Base-by-base conservation (phyloP, 2,113 vertebrate genomes). In the Aptenodytes patagonicus region DNA sequence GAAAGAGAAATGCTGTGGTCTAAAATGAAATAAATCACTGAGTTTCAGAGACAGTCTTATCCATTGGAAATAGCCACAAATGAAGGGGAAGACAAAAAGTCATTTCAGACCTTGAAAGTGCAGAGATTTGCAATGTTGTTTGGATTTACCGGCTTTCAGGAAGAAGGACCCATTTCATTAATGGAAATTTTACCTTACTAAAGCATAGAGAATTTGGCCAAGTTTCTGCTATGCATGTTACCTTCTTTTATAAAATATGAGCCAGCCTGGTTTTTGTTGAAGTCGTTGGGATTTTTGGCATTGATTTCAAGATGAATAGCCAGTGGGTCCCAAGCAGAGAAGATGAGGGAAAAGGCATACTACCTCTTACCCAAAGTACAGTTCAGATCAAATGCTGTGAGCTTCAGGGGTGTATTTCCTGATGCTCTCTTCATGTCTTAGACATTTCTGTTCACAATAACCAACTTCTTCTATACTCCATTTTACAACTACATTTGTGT, bases 1-100 rank as follows among this genome's bases (percentile, higher is more conserved):
- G 73, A 93, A 66, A 96, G 64, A 95, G 84, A 97, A 96, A 93
- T 69, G 60, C 14, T 91, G 77, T 84, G 70, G 81, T 55, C 49
- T 83, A 69, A 91, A 95, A 84, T 68, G 46, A 93, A 97, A 86
- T 72, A 95, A 96, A 96, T 87, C 90, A 89, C 47, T 31, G 9
- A 40, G 21, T 55, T 36, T 83, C 57, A 88, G 66, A 38, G 40
- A 54, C 21, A 17, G 32, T 75, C 24, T 72, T 55, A 84, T 28
- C 58, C 28, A 60, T 1, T 80, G 64, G 60, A 80, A 90, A 76
- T 6, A 64, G 25, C 25, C 54, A 49, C 12, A 78, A 87, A 64
- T 28, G 34, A 82, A 80, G 21, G 51, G 29, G 38, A 70, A 75
- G 47, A 88, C 54, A 80, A 47, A 86, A 61, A 92, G 47, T 22